Conservation (phyloP, 2,888 invertebrate species). For the Xanthia icteritia region DNA sequence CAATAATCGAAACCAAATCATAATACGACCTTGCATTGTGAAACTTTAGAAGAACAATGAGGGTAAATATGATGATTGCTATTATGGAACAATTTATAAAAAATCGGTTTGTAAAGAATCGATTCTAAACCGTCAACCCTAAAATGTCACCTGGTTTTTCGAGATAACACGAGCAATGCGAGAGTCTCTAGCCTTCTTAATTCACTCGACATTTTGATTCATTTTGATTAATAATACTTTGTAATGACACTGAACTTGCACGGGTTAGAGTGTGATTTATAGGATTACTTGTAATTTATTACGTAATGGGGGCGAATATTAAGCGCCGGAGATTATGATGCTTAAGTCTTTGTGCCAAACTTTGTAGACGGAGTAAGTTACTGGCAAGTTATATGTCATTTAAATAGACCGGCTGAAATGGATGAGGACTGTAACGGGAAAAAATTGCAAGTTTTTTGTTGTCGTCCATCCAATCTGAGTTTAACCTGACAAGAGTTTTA, state of each 20-base stretch:
- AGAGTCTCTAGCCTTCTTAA: conserved; percentile 56
- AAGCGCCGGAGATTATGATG: conserved; percentile 61
- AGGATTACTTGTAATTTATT: conserved; percentile 74
- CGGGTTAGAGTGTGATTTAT: conserved; percentile 73
- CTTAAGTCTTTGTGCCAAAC: conserved; percentile 55
- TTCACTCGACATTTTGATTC: conserved; percentile 73
- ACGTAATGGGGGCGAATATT: conserved; percentile 69
- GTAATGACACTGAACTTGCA: conserved; percentile 73
- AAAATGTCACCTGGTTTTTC: conserved; percentile 82
- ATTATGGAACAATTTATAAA: conserved; percentile 1
- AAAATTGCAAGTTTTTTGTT: not conserved
- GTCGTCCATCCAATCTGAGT: too few species aligned
- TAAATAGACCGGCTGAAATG: conserved; percentile 17
- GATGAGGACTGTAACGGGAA: not conserved
- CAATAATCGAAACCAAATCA: too few species aligned
- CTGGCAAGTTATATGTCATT: conserved; percentile 41
- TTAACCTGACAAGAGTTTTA: not conserved
- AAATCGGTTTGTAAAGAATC: not conserved
- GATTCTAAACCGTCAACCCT: conserved; percentile 49
- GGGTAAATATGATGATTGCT: too few species aligned
- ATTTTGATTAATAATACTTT: conserved; percentile 78
- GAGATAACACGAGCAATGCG: conserved; percentile 78
- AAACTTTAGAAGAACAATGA: too few species aligned
- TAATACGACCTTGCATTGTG: too few species aligned
- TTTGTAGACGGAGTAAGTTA: conserved; percentile 51